Evolutionary conservation across 1,140 invertebrate genomes (phyloP).

Genomic region (silkworm (Bombyx mori)): ASM3026992v2 NC_085107.1:20553501-20554000

Average conservation of each 20-base stretch:
- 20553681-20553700: no score
- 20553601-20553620: no score
- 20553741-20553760: no score
- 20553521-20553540: constrained; percentile 61
- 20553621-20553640: no score
- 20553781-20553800: background rate
- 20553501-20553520: constrained; percentile 63
- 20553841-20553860: constrained; percentile 16
- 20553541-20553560: constrained; percentile 9
- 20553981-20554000: constrained; percentile 69
- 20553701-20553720: no score
- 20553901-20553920: constrained; percentile 15
- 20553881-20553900: constrained; percentile 21
- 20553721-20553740: constrained; percentile 26
- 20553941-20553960: constrained; percentile 59
- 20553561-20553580: no score
- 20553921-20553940: constrained; percentile 64
- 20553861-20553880: constrained; percentile 24
- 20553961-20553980: constrained; percentile 65
- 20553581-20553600: no score
- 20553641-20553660: no score
- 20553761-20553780: background rate
- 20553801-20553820: constrained; percentile 11
- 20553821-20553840: constrained; percentile 4
- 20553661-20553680: no score